Evolutionary conservation across 1,140 invertebrate genomes (phyloP).

Genomic region (Ceratosolen fusciceps): DNA sequence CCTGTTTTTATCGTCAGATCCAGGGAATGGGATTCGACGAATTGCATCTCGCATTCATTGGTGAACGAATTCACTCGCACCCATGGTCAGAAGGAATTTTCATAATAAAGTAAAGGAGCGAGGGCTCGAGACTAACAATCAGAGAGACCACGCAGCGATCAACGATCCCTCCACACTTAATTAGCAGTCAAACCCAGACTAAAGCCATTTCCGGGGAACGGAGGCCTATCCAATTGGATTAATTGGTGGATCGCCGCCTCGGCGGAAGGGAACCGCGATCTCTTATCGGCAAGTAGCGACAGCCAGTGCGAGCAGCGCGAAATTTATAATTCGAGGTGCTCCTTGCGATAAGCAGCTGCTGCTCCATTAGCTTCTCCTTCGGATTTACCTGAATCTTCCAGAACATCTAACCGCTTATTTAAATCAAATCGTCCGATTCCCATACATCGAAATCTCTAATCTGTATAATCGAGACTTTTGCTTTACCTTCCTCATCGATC

Average conservation of each 20-base stretch:
- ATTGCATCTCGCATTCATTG: not conserved
- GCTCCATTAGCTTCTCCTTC: not conserved
- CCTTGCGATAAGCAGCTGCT: slow-evolving; percentile 17
- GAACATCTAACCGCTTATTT: no score
- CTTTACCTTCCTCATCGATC: no score
- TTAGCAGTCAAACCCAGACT: not conserved
- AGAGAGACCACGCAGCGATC: not conserved
- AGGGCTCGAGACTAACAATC: no score
- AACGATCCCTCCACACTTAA: not conserved
- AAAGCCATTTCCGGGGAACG: not conserved
- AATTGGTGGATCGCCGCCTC: not conserved
- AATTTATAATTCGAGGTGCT: slow-evolving; percentile 36
- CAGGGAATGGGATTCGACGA: not conserved
- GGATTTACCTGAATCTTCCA: not conserved
- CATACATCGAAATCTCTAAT: no score
- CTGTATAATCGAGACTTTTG: no score
- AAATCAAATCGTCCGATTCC: no score
- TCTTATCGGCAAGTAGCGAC: not conserved
- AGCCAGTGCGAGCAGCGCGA: slow-evolving; percentile 23
- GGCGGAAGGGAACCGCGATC: not conserved
- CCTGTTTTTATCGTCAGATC: not conserved
- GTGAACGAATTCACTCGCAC: no score
- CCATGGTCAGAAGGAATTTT: no score
- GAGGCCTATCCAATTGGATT: not conserved
- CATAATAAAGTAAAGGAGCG: no score